Conservation (phyloP, 2,888 invertebrate species). For the Branchellion lobata region DNA sequence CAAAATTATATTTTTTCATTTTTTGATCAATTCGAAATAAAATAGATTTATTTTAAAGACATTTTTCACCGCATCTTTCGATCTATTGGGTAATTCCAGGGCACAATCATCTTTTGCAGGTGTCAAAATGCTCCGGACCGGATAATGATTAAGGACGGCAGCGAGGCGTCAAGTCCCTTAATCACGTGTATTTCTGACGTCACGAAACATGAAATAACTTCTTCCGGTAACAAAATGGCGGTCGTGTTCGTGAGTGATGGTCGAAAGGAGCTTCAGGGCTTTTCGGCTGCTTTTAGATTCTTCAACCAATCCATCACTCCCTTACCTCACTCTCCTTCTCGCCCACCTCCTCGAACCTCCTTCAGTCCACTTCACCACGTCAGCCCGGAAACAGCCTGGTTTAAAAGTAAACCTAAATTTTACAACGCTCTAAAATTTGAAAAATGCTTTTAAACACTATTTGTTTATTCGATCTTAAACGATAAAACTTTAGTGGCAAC, state of each 20-base stretch:
- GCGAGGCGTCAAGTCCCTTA: slow-evolving; percentile 1
- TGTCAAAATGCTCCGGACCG: slow-evolving; percentile 10
- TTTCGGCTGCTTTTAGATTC: not conserved
- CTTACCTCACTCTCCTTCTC: too few relatives aligned
- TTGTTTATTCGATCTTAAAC: too few relatives aligned
- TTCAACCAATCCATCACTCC: not conserved
- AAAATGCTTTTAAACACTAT: too few relatives aligned
- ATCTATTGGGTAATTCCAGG: too few relatives aligned
- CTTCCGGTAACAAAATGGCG: slow-evolving; percentile 1
- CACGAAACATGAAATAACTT: not conserved
- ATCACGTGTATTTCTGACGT: not conserved
- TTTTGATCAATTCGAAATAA: too few relatives aligned
- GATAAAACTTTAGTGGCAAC: too few relatives aligned
- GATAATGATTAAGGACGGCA: not conserved
- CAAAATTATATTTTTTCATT: too few relatives aligned
- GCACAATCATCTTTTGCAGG: not conserved
- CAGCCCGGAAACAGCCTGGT: not conserved
- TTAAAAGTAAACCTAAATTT: slow-evolving; percentile 8
- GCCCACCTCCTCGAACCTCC: not conserved
- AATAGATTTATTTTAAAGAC: too few relatives aligned
- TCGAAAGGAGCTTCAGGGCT: not conserved
- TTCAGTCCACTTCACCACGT: not conserved
- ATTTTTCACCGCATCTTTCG: too few relatives aligned
- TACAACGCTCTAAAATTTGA: too few relatives aligned
- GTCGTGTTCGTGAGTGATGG: slow-evolving; percentile 1